Conservation (phyloP, 2,888 invertebrate species). For the Lucinisca nassula region DNA sequence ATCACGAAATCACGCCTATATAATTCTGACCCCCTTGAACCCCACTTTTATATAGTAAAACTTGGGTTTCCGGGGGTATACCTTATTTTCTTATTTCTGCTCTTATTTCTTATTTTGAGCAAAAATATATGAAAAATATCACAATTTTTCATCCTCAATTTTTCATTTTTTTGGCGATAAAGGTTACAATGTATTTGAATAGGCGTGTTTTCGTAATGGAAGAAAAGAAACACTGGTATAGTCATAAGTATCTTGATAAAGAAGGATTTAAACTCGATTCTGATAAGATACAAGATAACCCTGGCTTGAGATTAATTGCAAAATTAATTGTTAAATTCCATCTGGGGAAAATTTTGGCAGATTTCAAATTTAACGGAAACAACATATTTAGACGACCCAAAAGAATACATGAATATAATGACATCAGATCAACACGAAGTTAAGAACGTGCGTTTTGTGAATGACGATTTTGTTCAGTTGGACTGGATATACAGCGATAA, state of each 20-base stretch:
- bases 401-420: conserved; percentile 39
- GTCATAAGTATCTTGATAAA: background rate
- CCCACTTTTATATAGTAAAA: too few species aligned
- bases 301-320: conserved; percentile 46
- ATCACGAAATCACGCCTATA: too few species aligned
- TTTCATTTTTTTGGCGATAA: too few species aligned
- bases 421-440: conserved; percentile 53
- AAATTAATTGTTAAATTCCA: conserved; percentile 62
- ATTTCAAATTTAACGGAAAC: conserved; percentile 43
- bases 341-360: conserved; percentile 70
- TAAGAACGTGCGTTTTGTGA: conserved; percentile 37
- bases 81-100: too few species aligned
- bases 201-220: too few species aligned
- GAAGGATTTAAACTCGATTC: conserved; percentile 52
- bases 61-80: too few species aligned
- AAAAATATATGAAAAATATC: too few species aligned
- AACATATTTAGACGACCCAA: conserved; percentile 27
- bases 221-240: conserved; percentile 64
- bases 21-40: too few species aligned
- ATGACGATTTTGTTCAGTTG: conserved; percentile 49
- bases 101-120: too few species aligned
- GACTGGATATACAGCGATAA: conserved; percentile 16
- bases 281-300: conserved; percentile 48
- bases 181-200: too few species aligned
- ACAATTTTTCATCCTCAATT: too few species aligned